A percentile compares a stretch with the other conserved stretches of the same genome.
phyloP scores from a whole-genome alignment of 1,140 invertebrate genomes.

The Polypedilum vanderplanki region DNA sequence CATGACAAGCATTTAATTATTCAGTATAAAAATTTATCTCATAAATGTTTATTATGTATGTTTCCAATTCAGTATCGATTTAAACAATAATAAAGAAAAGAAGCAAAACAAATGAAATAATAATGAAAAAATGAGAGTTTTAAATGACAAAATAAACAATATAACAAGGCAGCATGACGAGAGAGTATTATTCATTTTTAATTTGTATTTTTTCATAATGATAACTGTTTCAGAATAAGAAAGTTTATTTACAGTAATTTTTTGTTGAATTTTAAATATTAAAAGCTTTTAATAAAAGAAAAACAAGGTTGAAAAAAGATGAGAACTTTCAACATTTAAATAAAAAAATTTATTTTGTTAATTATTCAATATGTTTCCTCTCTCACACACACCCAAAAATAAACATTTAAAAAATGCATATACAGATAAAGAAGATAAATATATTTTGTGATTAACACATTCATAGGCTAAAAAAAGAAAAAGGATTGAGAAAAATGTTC shows the following conservation, averaged over 20 bases:
- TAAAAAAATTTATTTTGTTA: no score
- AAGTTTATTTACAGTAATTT: neutral
- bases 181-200: neutral
- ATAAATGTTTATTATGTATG: constrained; percentile 19
- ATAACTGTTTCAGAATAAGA: neutral
- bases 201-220: neutral
- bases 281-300: no score
- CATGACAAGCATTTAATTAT: constrained; percentile 1
- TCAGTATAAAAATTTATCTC: constrained; percentile 19
- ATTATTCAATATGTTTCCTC: no score
- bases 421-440: no score
- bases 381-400: no score
- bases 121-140: neutral
- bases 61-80: constrained; percentile 15
- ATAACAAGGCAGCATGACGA: neutral
- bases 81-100: neutral
- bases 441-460: no score
- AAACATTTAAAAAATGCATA: no score
- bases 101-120: neutral
- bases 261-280: no score
- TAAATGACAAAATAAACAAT: neutral
- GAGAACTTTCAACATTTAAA: no score
- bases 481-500: no score
- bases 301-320: no score
- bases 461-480: no score